These are phyloP conservation scores for Stenodera caucasica DNA, from an alignment of 2,888 invertebrate species.

Conservation along the genomic window DNA sequence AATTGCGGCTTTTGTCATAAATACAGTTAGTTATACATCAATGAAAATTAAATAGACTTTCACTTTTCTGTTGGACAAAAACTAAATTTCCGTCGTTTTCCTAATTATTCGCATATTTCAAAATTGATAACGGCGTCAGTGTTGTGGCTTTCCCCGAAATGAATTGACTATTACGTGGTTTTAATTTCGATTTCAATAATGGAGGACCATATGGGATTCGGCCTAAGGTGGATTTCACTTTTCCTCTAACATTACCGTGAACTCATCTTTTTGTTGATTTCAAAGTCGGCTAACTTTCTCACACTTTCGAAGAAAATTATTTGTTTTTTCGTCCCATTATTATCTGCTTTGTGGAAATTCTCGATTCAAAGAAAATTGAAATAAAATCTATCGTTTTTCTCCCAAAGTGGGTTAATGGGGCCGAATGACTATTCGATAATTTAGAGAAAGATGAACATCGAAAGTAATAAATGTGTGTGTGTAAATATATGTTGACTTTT, in stretches of 20 bases:
- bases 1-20: not conserved
- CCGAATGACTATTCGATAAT: not conserved
- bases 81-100: not conserved
- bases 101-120: not conserved
- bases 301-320: not conserved
- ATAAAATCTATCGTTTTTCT: not conserved
- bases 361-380: not conserved
- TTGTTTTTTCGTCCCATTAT: not conserved
- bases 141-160: too few species aligned
- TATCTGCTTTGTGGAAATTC: too few species aligned
- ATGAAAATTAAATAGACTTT: not conserved
- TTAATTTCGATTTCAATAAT: not conserved
- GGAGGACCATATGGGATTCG: not conserved
- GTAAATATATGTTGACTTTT: not conserved
- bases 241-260: not conserved
- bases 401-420: not conserved
- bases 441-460: not conserved
- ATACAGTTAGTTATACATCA: not conserved
- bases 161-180: not conserved
- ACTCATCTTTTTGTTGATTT: not conserved
- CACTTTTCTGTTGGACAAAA: not conserved
- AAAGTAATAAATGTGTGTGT: constrained; percentile 3
- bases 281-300: constrained; percentile 9
- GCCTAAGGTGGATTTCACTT: constrained; percentile 7
- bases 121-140: too few species aligned